phyloP scores from a whole-genome alignment of 2,113 vertebrate genomes.

The Phrynosoma platyrhinos region DNA sequence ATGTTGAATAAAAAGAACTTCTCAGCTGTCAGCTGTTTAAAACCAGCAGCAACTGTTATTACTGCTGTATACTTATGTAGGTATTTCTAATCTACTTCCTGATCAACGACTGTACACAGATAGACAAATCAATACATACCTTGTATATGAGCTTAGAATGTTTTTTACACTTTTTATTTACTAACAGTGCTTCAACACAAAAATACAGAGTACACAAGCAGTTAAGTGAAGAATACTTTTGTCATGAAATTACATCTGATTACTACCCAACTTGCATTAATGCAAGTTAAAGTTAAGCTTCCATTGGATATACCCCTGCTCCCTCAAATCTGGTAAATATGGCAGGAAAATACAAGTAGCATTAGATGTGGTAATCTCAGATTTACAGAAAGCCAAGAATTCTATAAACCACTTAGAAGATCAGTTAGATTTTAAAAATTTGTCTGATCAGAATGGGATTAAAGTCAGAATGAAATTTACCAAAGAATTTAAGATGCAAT shows the following conservation, averaged over 20 bases:
- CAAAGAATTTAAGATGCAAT: not conserved
- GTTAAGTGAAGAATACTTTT: not conserved
- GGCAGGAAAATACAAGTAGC: constrained; percentile 1
- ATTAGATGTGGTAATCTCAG: not conserved
- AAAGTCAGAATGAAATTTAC: not conserved
- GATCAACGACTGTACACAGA: too few species aligned
- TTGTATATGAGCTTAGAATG: too few species aligned
- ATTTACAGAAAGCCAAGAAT: not conserved
- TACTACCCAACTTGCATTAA: not conserved
- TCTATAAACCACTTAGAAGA: not conserved
- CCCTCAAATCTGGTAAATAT: not conserved
- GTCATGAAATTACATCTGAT: not conserved
- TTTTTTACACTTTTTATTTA: not conserved
- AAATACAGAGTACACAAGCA: not conserved
- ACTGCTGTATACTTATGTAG: too few species aligned
- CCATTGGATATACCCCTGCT: not conserved
- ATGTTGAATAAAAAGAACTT: not conserved
- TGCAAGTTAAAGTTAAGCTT: not conserved
- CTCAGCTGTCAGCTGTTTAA: not conserved
- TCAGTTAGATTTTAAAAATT: not conserved
- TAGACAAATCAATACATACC: too few species aligned
- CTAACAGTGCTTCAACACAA: too few species aligned
- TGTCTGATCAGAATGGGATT: not conserved
- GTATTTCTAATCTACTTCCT: too few species aligned
- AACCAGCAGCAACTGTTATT: not conserved